Evolutionary conservation across 2,888 invertebrate genomes (phyloP).

Genomic region (Polylopha cassiicola): DNA sequence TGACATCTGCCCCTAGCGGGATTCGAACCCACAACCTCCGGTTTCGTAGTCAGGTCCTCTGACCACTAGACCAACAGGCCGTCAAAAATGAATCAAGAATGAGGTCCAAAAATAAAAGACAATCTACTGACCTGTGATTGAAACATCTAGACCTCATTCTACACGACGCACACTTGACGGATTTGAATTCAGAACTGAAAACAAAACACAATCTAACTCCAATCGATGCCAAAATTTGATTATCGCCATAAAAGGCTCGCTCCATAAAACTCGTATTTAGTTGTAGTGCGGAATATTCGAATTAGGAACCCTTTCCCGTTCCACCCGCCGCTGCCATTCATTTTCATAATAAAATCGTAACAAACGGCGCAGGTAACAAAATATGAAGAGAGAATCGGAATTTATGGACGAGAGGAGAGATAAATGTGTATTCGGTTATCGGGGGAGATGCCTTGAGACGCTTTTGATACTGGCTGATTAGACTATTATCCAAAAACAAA

Average conservation of each 20-base stretch:
- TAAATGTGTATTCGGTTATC: constrained; percentile 62
- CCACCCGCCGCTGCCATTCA: constrained; percentile 61
- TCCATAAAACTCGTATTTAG: constrained; percentile 74
- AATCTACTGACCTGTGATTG: too few species aligned
- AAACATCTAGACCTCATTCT: too few species aligned
- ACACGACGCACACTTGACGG: too few species aligned
- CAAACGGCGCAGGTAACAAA: constrained; percentile 75
- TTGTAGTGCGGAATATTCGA: constrained; percentile 69
- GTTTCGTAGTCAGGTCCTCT: too few species aligned
- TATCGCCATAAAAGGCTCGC: constrained; percentile 76
- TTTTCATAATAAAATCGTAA: constrained; percentile 78
- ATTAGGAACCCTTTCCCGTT: constrained; percentile 72
- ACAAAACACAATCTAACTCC: too few species aligned
- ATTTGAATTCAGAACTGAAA: too few species aligned
- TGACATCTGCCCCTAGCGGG: too few species aligned
- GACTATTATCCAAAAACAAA: background rate
- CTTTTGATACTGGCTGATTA: background rate
- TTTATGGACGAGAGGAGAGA: constrained; percentile 66
- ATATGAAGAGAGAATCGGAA: constrained; percentile 71
- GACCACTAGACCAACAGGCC: too few species aligned
- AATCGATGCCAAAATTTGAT: constrained; percentile 78
- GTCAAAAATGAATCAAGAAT: too few species aligned
- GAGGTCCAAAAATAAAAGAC: too few species aligned
- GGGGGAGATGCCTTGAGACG: constrained; percentile 29
- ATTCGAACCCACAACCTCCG: too few species aligned